Base-by-base conservation (phyloP, 2,888 invertebrate species). In the Arge pagana region DNA sequence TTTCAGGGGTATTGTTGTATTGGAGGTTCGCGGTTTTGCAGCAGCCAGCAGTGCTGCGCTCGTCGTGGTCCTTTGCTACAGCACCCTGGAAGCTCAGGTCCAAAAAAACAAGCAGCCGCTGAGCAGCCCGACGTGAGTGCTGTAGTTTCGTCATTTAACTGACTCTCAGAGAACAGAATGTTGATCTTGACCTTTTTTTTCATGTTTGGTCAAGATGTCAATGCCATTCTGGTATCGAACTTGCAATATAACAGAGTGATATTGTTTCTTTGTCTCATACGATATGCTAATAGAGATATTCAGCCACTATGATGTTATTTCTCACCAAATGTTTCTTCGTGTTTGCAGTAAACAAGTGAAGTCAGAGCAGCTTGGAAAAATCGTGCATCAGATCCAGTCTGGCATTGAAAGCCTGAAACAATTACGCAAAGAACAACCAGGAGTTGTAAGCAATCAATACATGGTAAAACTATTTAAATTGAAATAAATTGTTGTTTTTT, bases 21-120 rank as follows among this genome's bases (percentile, higher is more conserved):
- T 72, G 49, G 71, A 74, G 59, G 62, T 75, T 33, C 73, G 70
- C 49, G 70, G 73, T 56, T 70, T 75, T 62, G 71, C 71, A 49
- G 70, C 76, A 65, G 71, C 74, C 69, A 70, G 73, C 66, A 71
- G 71, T 66, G 71, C 67, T 64, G 71, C 73, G 61, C 60, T 74
- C 51, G 66, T 71, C 52, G 63, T 67, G 53, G 70, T 71, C 52
- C 63, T 74, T 53, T 67, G 71, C 52, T 75, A 72, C 60, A 70
- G 68, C 55, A 67, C 68, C 50, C 65, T 74, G 33, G 74, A 72
- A 54, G 65, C 66, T 10, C 70, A 71, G 49, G 58, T 64, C 35
- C 66, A 66, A 36, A 68, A 62, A 53, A 68, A 68, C 6, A 61
- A 59, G 23, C 51, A 57, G 51, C 33, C 50, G 16, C 54, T 53